Evolutionary conservation across 2,113 vertebrate species (phyloP), one percentile per base, ranked within the genome.

Genomic region (Hassar affinis): DNA sequence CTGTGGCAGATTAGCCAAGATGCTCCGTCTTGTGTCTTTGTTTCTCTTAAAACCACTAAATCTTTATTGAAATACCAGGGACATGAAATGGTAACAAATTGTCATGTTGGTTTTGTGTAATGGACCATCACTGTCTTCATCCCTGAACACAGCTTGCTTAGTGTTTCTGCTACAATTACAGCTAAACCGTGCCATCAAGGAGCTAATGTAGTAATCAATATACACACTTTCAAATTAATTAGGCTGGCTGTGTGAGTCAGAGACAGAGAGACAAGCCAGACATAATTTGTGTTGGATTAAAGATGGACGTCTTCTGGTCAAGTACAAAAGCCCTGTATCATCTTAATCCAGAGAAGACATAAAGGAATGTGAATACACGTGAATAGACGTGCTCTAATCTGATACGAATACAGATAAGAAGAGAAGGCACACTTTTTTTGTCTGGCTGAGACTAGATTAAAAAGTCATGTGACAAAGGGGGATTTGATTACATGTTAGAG

Each of bases 161-260:
- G 38, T 79, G 56, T 79, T 79, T 61, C 38, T 61, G 35, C 25
- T 45, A 61, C 56, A 79, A 79, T 79, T 79, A 79, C 33, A 79
- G 56, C 38, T 79, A 10, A 59, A 61, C 38, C 42, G 22, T 71
- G 49, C 30, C 33, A 71, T 81, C 51, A 56, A 54, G 74, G 64
- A 56, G 47, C 79, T 81, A 71, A 81, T 71, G 64, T 54, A 71
- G 49, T 56, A 81, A 81, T 81, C 79, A 81, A 81, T 81, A 81
- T 10, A 71, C 79, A 81, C 51, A 20, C 51, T 81, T 49, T 80
- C 66, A 42, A 22, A 71, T 81, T 81, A 69, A 81, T 81, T 59
- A 83, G 18, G 33, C 2, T n/a, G 81, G 69, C 52, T 52, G 81
- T 49, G 57, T 51, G 81, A 76, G 45, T 64, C 72, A 77, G 71